A percentile compares a stretch with the other conserved stretches of the same genome.
Conservation (phyloP, 2,888 invertebrate genomes). For the Ochropleura plecta region DNA sequence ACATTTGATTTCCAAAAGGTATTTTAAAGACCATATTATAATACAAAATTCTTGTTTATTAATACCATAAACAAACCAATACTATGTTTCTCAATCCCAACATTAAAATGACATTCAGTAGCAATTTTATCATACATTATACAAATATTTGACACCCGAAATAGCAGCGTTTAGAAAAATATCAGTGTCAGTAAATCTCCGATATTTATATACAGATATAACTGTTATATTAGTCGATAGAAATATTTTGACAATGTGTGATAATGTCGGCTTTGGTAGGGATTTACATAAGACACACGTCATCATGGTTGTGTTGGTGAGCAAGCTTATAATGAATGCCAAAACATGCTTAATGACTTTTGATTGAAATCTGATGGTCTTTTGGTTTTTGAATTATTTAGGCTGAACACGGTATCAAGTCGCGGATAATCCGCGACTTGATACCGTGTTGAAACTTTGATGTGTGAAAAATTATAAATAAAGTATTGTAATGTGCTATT, state of each 20-base stretch:
- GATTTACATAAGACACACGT: slow-evolving; percentile 37
- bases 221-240: slow-evolving; percentile 38
- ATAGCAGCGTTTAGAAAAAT: slow-evolving; percentile 46
- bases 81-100: slow-evolving; percentile 41
- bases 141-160: slow-evolving; percentile 60
- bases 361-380: neutral
- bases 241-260: slow-evolving; percentile 49
- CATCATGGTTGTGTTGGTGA: neutral
- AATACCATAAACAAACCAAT: slow-evolving; percentile 43
- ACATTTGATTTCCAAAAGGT: slow-evolving; percentile 5
- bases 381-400: neutral
- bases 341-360: slow-evolving; percentile 2
- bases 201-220: slow-evolving; percentile 51
- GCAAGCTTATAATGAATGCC: slow-evolving; percentile 2
- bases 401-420: no score
- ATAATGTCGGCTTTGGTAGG: slow-evolving; percentile 24
- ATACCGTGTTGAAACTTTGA: no score
- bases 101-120: slow-evolving; percentile 53
- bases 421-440: no score
- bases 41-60: slow-evolving; percentile 37
- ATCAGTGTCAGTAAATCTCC: slow-evolving; percentile 38
- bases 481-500: no score
- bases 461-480: no score
- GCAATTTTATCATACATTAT: slow-evolving; percentile 50
- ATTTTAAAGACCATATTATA: slow-evolving; percentile 11